These are phyloP conservation scores for Apodemia duryi DNA, from an alignment of 2,888 invertebrate genomes.

Conservation along the genomic window DNA sequence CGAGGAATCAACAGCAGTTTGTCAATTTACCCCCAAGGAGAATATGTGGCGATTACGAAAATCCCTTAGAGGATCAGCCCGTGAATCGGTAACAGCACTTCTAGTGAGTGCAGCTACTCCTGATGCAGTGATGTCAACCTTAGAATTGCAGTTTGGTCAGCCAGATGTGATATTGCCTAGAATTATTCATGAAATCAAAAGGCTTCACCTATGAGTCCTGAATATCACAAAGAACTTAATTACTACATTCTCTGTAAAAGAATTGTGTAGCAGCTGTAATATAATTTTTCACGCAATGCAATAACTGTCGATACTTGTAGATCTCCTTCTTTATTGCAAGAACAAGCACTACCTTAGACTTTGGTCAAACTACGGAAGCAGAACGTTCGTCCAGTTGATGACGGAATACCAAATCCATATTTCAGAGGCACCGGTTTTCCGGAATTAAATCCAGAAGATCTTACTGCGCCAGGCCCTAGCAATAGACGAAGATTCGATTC, in stretches of 20 bases:
- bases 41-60: constrained; percentile 2
- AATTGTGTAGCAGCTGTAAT: neutral
- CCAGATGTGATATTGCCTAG: constrained; percentile 6
- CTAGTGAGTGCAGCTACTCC: neutral
- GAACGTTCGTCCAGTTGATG: too few species aligned
- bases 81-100: neutral
- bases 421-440: too few species aligned
- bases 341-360: too few species aligned
- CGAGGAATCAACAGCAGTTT: constrained; percentile 7
- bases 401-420: too few species aligned
- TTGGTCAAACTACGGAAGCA: too few species aligned
- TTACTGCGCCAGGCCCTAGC: too few species aligned
- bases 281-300: neutral
- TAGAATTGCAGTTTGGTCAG: constrained; percentile 12
- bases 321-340: too few species aligned
- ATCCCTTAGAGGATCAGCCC: neutral
- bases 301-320: too few species aligned
- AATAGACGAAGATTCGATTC: too few species aligned
- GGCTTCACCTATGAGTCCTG: neutral
- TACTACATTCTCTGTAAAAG: neutral
- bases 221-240: neutral
- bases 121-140: constrained; percentile 3
- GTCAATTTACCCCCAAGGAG: constrained; percentile 2
- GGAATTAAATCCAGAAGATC: too few species aligned
- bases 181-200: neutral